Evolutionary conservation across 2,888 invertebrate genomes (phyloP).

Genomic region (Drymonia ruficornis): DNA sequence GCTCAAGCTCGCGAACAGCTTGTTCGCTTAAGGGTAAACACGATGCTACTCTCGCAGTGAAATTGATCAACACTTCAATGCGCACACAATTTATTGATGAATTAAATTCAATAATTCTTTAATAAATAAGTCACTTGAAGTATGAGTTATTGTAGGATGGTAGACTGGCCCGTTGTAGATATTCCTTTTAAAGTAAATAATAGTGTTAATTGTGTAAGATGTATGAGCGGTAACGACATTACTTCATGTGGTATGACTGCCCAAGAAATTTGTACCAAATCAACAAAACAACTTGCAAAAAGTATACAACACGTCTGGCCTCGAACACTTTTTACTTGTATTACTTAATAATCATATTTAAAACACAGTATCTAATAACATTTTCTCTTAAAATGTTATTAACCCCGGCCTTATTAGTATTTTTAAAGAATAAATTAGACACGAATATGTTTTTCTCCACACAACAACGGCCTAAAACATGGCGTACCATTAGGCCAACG

Average conservation of each 20-base stretch:
- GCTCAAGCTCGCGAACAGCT: conserved; percentile 15
- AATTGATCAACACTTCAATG: conserved; percentile 27
- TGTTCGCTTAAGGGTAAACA: conserved; percentile 36
- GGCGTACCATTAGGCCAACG: background rate
- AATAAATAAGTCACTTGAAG: background rate
- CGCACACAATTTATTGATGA: conserved; percentile 18
- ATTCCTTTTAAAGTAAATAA: too few species aligned
- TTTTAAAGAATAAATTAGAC: background rate
- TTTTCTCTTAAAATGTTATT: background rate
- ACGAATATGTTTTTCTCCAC: background rate
- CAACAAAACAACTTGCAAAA: too few species aligned
- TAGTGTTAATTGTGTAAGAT: too few species aligned
- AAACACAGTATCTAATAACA: background rate
- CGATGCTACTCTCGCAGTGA: conserved; percentile 25
- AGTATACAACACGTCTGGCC: too few species aligned
- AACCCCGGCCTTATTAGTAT: background rate
- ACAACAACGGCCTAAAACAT: background rate
- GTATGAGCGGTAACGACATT: too few species aligned
- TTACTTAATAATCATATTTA: too few species aligned
- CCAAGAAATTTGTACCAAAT: too few species aligned
- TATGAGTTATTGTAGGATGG: too few species aligned
- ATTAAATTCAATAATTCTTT: conserved; percentile 10
- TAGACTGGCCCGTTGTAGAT: too few species aligned
- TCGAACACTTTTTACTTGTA: too few species aligned
- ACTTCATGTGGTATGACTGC: too few species aligned